These are phyloP conservation scores for Pecten maximus DNA, from an alignment of 2,888 invertebrate genomes.

Conservation along the genomic window DNA sequence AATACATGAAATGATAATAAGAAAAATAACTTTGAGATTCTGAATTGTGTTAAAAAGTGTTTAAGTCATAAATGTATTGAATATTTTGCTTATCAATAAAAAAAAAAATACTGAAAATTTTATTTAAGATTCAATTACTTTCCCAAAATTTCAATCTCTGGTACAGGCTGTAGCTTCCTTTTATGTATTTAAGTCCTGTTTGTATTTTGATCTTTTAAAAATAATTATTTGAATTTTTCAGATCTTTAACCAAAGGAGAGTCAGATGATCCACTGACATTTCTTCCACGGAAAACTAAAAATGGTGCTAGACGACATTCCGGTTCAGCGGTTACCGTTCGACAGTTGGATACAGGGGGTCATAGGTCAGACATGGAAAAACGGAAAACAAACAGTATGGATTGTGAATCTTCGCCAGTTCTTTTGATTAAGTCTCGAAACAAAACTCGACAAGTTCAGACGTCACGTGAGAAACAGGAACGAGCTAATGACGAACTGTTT, in stretches of 20 bases:
- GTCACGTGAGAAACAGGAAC: slow-evolving; percentile 64
- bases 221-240: neutral
- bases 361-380: neutral
- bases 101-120: too few relatives aligned
- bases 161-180: too few relatives aligned
- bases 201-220: neutral
- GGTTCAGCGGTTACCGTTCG: neutral
- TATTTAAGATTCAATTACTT: too few relatives aligned
- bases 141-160: too few relatives aligned
- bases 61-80: too few relatives aligned
- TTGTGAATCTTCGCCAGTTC: slow-evolving; percentile 60
- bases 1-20: too few relatives aligned
- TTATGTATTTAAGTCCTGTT: too few relatives aligned
- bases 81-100: too few relatives aligned
- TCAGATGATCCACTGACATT: slow-evolving; percentile 35
- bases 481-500: slow-evolving; percentile 69
- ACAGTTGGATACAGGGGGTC: neutral
- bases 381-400: slow-evolving; percentile 41
- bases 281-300: slow-evolving; percentile 31
- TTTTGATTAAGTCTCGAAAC: slow-evolving; percentile 71
- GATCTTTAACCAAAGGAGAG: slow-evolving; percentile 22
- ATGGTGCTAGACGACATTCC: slow-evolving; percentile 24
- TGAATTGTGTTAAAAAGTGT: too few relatives aligned
- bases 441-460: slow-evolving; percentile 63
- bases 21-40: too few relatives aligned